phyloP scores from a whole-genome alignment of 2,888 invertebrate species.

The Hemicrepidius hirtus region DNA sequence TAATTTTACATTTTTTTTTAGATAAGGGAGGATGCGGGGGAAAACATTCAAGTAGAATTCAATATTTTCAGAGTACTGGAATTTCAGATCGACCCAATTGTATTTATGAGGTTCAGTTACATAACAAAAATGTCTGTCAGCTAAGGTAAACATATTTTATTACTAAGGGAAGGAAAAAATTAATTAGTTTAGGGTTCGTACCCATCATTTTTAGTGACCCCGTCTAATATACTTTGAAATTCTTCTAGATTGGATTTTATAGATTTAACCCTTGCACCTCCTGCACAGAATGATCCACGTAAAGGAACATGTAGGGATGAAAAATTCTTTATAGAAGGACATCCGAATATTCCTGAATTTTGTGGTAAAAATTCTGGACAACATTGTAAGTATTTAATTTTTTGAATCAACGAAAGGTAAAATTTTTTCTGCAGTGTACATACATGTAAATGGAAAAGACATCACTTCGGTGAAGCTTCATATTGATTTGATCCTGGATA shows the following conservation, averaged over 20 bases:
- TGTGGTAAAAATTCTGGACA: constrained; percentile 79
- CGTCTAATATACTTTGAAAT: no score
- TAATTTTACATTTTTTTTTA: constrained; percentile 43
- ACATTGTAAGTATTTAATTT: constrained; percentile 74
- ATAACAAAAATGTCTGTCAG: constrained; percentile 77
- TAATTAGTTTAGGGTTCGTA: no score
- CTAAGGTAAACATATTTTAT: no score
- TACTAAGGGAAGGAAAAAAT: no score
- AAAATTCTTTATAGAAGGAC: constrained; percentile 74
- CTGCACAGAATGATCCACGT: constrained; percentile 64
- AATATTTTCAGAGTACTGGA: constrained; percentile 68
- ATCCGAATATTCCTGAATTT: constrained; percentile 73
- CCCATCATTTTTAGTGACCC: no score
- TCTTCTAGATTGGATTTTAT: constrained; percentile 74
- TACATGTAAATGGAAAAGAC: constrained; percentile 69
- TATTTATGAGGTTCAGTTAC: constrained; percentile 76
- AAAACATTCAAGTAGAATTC: constrained; percentile 63
- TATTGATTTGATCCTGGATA: constrained; percentile 49
- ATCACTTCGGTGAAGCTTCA: constrained; percentile 59
- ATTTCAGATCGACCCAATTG: constrained; percentile 72
- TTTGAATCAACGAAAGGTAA: no score
- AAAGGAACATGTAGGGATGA: constrained; percentile 73
- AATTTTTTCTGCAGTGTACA: constrained; percentile 66
- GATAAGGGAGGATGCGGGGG: constrained; percentile 59
- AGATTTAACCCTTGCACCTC: constrained; percentile 74